A percentile compares a stretch with the other conserved stretches of the same genome.
Conservation (phyloP, 2,797 vertebrate species). For the Chlorospingus flavigularis region DNA sequence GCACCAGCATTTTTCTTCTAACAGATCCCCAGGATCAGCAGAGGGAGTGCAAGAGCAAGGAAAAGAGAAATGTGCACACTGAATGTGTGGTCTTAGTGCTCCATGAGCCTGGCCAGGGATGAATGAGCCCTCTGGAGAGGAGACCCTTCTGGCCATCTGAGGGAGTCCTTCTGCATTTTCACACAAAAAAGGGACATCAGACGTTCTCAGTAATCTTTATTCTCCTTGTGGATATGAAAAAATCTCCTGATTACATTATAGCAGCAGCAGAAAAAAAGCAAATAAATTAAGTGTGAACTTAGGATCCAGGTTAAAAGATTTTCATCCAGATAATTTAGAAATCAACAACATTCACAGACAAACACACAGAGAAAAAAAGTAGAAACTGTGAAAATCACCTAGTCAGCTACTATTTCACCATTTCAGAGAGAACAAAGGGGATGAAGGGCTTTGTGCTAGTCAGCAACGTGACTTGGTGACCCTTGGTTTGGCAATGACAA, state of each 20-base stretch:
- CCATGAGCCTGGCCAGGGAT: neutral
- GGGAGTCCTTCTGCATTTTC: neutral
- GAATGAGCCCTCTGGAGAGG: neutral
- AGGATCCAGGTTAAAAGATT: neutral
- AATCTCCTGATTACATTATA: neutral
- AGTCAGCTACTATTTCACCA: neutral
- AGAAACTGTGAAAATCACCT: neutral
- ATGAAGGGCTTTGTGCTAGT: neutral
- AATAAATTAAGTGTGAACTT: neutral
- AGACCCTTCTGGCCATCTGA: neutral
- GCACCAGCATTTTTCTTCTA: neutral
- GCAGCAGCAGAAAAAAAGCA: neutral
- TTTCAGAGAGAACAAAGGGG: neutral
- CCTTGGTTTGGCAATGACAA: neutral
- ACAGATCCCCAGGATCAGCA: neutral
- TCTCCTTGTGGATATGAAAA: neutral
- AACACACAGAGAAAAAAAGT: neutral
- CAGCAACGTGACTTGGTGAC: neutral
- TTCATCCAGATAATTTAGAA: neutral
- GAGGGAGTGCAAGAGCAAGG: slow-evolving; percentile 61
- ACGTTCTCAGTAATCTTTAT: neutral
- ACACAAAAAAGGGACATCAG: neutral
- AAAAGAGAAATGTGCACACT: neutral
- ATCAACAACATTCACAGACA: neutral
- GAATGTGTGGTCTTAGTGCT: neutral